These are phyloP conservation scores for Drosophila peninsularis DNA, from an alignment of 2,888 invertebrate species.

Conservation along the genomic window DNA sequence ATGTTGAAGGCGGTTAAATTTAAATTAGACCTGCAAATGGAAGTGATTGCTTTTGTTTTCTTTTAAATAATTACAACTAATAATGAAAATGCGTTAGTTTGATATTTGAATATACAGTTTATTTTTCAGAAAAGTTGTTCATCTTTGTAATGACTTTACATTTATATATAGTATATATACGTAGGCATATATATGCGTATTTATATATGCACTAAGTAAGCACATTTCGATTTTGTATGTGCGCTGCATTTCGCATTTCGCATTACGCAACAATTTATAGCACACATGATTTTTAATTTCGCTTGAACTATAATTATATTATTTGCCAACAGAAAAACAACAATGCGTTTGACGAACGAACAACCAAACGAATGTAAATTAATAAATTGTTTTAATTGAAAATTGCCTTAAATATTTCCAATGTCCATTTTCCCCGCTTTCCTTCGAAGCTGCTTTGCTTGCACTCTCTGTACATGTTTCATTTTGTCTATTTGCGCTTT, in stretches of 20 bases:
- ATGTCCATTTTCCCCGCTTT: conserved; percentile 27
- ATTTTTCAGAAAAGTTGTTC: conserved; percentile 79
- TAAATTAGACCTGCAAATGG: neutral
- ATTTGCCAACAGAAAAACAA: conserved; percentile 38
- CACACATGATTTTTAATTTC: conserved; percentile 57
- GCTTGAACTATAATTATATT: conserved; percentile 45
- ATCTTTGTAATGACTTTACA: conserved; percentile 68
- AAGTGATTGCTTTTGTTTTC: neutral
- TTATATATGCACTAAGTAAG: conserved; percentile 49
- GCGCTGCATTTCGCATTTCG: too few species aligned
- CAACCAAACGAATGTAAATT: conserved; percentile 41
- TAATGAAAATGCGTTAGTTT: conserved; percentile 20
- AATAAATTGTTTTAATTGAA: conserved; percentile 6
- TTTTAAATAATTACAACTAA: too few species aligned
- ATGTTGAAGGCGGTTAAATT: neutral
- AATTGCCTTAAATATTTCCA: conserved; percentile 53
- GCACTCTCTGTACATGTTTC: conserved; percentile 25
- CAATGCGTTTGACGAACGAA: conserved; percentile 43
- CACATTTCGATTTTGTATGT: conserved; percentile 19
- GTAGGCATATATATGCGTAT: conserved; percentile 55
- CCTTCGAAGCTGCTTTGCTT: conserved; percentile 28
- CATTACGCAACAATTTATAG: conserved; percentile 48
- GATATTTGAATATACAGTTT: conserved; percentile 79
- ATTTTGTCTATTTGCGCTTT: conserved; percentile 27
- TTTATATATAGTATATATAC: conserved; percentile 64